phyloP scores from a whole-genome alignment of 2,888 invertebrate genomes.

The Apotomis turbidana region DNA sequence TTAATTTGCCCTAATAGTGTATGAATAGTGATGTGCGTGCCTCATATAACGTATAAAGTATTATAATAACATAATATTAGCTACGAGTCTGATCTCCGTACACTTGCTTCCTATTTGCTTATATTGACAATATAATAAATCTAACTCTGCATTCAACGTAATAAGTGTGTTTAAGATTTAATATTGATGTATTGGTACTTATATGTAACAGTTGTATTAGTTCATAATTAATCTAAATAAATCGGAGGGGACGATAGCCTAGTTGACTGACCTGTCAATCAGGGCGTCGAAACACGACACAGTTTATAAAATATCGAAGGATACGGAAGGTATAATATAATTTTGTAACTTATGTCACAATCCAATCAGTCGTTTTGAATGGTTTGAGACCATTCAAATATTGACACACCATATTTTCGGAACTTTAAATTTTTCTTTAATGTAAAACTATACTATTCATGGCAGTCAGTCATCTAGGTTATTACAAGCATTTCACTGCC shows the following conservation, averaged over 20 bases:
- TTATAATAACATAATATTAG: slow-evolving; percentile 16
- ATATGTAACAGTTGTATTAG: not conserved
- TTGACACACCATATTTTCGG: not conserved
- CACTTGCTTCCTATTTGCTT: slow-evolving; percentile 45
- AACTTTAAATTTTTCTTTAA: not conserved
- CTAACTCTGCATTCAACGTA: too few relatives aligned
- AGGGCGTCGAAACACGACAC: not conserved
- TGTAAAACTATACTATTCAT: not conserved
- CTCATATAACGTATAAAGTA: slow-evolving; percentile 14
- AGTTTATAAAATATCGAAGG: too few relatives aligned
- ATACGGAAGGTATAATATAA: too few relatives aligned
- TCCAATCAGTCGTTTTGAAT: too few relatives aligned
- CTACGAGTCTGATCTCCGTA: slow-evolving; percentile 23
- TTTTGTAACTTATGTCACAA: too few relatives aligned
- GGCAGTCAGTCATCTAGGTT: not conserved
- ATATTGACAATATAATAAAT: slow-evolving; percentile 14
- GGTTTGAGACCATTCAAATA: too few relatives aligned
- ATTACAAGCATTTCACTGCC: slow-evolving; percentile 6
- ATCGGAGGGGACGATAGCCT: not conserved
- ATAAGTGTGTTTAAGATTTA: not conserved
- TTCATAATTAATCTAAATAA: not conserved
- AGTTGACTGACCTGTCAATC: slow-evolving; percentile 2
- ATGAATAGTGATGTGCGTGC: slow-evolving; percentile 26
- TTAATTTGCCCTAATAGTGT: not conserved
- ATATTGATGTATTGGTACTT: not conserved